Base-by-base conservation (phyloP, 2,888 invertebrate genomes). In the Rhabditoides inermis region DNA sequence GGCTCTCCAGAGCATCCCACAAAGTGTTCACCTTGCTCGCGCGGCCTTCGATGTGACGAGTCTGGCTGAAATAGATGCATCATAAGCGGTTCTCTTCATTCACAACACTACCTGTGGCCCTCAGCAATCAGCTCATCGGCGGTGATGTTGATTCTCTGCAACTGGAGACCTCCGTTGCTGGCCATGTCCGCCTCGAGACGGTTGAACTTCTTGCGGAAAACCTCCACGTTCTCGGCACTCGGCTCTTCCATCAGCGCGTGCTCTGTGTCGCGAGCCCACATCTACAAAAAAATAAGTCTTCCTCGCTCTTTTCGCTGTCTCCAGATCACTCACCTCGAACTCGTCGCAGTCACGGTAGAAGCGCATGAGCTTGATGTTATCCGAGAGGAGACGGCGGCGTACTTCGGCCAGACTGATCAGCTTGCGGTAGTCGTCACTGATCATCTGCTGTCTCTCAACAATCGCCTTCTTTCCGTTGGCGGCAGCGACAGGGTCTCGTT, bases 261-360 rank as follows among this genome's bases (percentile, higher is more conserved):
- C 77, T 92, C 91, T 67, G 91, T 91, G 37, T 94, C 94, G 70
- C 86, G 87, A 79, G 94, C 90, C 94, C 95, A 98, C 68, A 85
- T n/a, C 22, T 10, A n/a, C 20, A n/a, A n/a, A 10, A 39, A 18
- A n/a, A 20, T n/a, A n/a, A n/a, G n/a, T n/a, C n/a, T n/a, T n/a
- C n/a, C n/a, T n/a, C n/a, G n/a, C n/a, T n/a, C n/a, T n/a, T n/a
- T n/a, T n/a, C n/a, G n/a, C n/a, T n/a, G n/a, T n/a, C n/a, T n/a
- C n/a, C n/a, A 39, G 15, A 10, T 10, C 7, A 20, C n/a, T 18
- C 28, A 54, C 85, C 78, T 94, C 92, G 77, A 98, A 92, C 79
- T 91, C 91, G 72, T 94, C 92, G 78, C 95, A 95, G 76, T 95
- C 94, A 10, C 88, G 84, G 79, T 89, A 91, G 82, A 95, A 92